Conservation (phyloP, 2,888 invertebrate genomes). For the Bimastos eiseni region DNA sequence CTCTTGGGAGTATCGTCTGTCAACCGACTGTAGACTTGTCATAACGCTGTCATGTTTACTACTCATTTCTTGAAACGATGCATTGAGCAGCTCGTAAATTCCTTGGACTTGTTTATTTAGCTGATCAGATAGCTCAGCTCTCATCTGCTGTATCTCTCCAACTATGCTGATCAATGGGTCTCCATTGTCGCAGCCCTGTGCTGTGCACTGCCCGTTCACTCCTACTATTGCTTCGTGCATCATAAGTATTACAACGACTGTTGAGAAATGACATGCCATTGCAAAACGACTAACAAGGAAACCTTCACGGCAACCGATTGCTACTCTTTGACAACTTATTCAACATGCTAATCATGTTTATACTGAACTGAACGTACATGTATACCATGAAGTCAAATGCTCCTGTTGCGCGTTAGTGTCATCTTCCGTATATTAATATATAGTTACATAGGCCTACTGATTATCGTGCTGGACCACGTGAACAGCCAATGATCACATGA, state of each 20-base stretch:
- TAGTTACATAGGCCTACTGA: too few relatives aligned
- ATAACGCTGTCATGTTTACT: too few relatives aligned
- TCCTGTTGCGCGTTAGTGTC: too few relatives aligned
- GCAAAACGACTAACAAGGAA: background rate
- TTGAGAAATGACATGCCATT: background rate
- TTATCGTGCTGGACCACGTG: too few relatives aligned
- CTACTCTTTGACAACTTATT: too few relatives aligned
- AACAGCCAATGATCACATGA: too few relatives aligned
- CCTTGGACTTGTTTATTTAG: background rate
- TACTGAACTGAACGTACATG: too few relatives aligned
- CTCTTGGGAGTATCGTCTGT: too few relatives aligned
- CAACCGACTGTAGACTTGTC: too few relatives aligned
- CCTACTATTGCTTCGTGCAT: background rate
- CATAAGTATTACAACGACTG: background rate
- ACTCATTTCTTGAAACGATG: background rate
- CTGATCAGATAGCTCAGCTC: background rate
- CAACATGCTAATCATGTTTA: too few relatives aligned
- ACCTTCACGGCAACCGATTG: background rate
- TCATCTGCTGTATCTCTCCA: background rate
- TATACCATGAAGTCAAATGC: too few relatives aligned
- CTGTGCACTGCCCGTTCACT: background rate
- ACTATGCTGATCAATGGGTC: background rate
- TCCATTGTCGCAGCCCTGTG: constrained; percentile 1
- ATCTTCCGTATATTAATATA: too few relatives aligned
- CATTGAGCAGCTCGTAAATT: background rate